phyloP scores from a whole-genome alignment of 2,888 invertebrate genomes.

The Octodonta nipae region DNA sequence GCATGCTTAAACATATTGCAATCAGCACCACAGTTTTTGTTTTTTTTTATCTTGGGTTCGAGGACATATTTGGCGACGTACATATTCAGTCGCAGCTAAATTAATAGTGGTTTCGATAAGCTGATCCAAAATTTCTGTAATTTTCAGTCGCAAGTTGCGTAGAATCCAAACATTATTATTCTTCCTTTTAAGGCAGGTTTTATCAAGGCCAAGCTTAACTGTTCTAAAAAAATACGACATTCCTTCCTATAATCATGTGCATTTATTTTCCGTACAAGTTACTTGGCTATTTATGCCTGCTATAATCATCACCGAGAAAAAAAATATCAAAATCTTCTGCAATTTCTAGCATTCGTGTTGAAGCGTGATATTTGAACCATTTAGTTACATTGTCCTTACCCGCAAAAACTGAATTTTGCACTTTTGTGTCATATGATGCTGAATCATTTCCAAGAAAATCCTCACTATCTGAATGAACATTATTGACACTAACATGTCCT shows the following conservation, averaged over 20 bases:
- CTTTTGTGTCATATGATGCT: neutral
- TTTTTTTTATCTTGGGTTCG: conserved; percentile 1
- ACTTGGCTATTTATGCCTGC: neutral
- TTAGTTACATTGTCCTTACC: conserved; percentile 1
- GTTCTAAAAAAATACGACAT: conserved; percentile 1
- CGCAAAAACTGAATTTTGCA: neutral
- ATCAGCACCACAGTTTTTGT: neutral
- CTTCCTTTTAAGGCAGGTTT: conserved; percentile 1
- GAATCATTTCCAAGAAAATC: neutral
- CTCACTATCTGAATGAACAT: conserved; percentile 1
- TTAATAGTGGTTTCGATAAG: neutral
- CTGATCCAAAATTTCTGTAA: neutral
- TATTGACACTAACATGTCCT: conserved; percentile 1
- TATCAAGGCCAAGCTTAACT: conserved; percentile 1
- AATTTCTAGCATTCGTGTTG: neutral
- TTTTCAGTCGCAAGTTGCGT: neutral
- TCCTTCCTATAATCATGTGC: neutral
- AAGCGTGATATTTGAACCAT: conserved; percentile 1
- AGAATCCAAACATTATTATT: conserved; percentile 1
- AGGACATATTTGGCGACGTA: conserved; percentile 1
- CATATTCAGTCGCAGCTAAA: neutral
- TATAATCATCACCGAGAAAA: neutral
- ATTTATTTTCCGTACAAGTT: neutral
- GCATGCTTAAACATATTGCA: neutral
- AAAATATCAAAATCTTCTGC: neutral